These are phyloP conservation scores for Mirounga angustirostris DNA, from an alignment of 2,113 vertebrate genomes.

Conservation along the genomic window DNA sequence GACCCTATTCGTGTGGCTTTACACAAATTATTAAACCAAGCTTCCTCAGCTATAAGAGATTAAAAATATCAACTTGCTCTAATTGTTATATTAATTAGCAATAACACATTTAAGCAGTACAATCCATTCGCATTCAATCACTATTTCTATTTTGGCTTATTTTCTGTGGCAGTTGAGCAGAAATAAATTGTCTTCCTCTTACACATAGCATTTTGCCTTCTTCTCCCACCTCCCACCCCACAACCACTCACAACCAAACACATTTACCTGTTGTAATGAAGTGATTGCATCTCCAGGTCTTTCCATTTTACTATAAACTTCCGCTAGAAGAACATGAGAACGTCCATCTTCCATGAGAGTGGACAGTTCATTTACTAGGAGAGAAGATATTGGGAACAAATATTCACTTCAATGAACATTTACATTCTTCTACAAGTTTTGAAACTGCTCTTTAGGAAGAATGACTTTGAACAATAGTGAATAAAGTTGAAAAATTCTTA, in stretches of 20 bases:
- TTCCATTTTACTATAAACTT: constrained; percentile 94
- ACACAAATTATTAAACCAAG: neutral
- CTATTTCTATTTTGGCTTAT: neutral
- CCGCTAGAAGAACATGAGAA: constrained; percentile 94
- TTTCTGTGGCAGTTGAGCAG: neutral
- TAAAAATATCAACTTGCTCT: neutral
- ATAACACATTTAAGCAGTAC: neutral
- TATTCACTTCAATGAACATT: constrained; percentile 33
- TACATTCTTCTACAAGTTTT: constrained; percentile 24
- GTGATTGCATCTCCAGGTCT: constrained; percentile 91
- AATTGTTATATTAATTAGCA: neutral
- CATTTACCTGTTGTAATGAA: constrained; percentile 93
- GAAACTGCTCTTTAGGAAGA: neutral
- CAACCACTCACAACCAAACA: neutral
- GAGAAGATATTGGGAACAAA: constrained; percentile 46
- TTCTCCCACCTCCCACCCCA: rapidly evolving
- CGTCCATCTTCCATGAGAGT: constrained; percentile 94
- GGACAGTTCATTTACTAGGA: constrained; percentile 92
- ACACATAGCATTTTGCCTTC: neutral
- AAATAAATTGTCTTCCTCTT: neutral
- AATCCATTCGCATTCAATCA: neutral
- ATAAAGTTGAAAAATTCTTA: neutral
- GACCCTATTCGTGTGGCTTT: neutral
- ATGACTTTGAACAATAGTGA: constrained; percentile 25
- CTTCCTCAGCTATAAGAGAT: neutral